Conservation (phyloP, 2,888 invertebrate genomes). For the Synanthedon vespiformis region DNA sequence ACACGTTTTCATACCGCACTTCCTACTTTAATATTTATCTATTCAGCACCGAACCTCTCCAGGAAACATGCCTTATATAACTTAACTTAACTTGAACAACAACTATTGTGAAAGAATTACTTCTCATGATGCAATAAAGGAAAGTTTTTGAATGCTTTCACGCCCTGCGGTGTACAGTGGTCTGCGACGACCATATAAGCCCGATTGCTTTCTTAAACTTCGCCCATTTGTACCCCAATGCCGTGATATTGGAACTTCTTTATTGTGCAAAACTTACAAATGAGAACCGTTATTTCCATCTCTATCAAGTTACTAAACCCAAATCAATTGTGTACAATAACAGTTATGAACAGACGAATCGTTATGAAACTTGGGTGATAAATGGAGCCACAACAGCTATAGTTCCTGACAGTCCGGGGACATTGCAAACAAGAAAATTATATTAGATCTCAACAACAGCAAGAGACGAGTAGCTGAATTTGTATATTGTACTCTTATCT, state of each 20-base stretch:
- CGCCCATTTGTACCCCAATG: constrained; percentile 60
- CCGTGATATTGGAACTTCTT: constrained; percentile 59
- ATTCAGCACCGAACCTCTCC: background rate
- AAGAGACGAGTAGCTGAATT: too few species aligned
- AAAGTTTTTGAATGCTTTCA: constrained; percentile 58
- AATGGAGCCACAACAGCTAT: constrained; percentile 26
- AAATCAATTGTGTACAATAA: constrained; percentile 22
- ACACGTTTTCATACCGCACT: constrained; percentile 9
- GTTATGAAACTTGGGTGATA: constrained; percentile 37
- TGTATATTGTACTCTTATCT: too few species aligned
- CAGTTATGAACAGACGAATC: constrained; percentile 13
- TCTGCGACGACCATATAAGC: constrained; percentile 66
- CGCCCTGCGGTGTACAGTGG: constrained; percentile 51
- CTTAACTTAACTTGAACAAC: constrained; percentile 2
- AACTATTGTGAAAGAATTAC: constrained; percentile 39
- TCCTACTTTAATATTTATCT: constrained; percentile 3
- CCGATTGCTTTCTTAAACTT: constrained; percentile 68
- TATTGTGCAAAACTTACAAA: constrained; percentile 58
- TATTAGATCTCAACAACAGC: too few species aligned
- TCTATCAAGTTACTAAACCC: constrained; percentile 45
- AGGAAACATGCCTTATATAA: background rate
- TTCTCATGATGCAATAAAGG: constrained; percentile 51
- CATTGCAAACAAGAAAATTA: background rate
- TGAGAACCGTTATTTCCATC: constrained; percentile 56
- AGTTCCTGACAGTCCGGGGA: constrained; percentile 18